phyloP scores from a whole-genome alignment of 2,113 vertebrate genomes.

The Passer domesticus region DNA sequence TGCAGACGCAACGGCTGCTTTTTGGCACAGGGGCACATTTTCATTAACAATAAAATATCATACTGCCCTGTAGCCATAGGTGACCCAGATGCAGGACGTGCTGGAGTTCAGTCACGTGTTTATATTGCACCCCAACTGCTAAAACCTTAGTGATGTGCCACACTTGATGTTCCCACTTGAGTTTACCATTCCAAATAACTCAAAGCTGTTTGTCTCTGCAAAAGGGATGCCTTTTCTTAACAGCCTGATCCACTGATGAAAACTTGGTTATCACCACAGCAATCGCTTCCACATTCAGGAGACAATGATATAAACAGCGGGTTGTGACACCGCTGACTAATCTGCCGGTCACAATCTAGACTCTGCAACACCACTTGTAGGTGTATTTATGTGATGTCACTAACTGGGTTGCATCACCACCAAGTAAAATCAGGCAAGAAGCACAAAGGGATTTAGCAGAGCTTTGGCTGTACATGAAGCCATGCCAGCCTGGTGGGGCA shows the following conservation, averaged over 20 bases:
- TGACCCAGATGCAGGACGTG: neutral
- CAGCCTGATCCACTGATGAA: neutral
- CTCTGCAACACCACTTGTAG: slow-evolving; percentile 25
- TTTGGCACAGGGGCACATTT: neutral
- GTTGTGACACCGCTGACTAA: slow-evolving; percentile 45
- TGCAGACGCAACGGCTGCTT: neutral
- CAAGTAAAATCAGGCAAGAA: slow-evolving; percentile 20
- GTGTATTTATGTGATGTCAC: slow-evolving; percentile 47
- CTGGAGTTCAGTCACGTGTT: neutral
- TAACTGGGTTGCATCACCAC: neutral
- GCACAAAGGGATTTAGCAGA: neutral
- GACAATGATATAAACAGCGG: slow-evolving; percentile 32
- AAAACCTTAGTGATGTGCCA: neutral
- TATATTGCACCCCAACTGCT: neutral
- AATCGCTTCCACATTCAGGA: slow-evolving; percentile 27
- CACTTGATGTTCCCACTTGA: neutral
- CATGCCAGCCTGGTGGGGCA: neutral
- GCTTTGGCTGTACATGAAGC: neutral
- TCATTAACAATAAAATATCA: neutral
- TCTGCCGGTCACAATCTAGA: slow-evolving; percentile 40
- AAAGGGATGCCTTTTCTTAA: neutral
- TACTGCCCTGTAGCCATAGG: neutral
- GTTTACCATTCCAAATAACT: neutral
- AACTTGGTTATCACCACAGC: neutral
- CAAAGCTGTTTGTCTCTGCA: neutral